phyloP scores from a whole-genome alignment of 2,113 vertebrate species.

The Mesitornis unicolor region DNA sequence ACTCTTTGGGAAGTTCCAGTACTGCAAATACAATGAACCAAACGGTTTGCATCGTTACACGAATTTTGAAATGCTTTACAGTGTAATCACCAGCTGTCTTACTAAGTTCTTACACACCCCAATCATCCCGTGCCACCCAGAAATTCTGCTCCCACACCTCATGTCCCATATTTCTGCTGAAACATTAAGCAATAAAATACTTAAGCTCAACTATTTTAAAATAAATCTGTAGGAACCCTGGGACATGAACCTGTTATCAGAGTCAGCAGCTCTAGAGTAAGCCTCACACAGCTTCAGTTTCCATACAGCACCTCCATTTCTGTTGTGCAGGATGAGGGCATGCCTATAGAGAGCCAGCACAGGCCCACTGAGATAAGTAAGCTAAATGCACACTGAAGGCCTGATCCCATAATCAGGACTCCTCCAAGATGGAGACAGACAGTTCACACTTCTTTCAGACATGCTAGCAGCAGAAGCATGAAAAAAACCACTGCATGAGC shows the following conservation, averaged over 20 bases:
- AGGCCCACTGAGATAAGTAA: not conserved
- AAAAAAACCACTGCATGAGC: not conserved
- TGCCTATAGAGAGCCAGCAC: not conserved
- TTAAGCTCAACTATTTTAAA: not conserved
- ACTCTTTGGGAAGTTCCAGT: constrained; percentile 93
- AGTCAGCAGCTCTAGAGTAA: not conserved
- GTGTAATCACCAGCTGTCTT: not conserved
- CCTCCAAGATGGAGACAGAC: not conserved
- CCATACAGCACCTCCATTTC: not conserved
- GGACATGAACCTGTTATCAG: not conserved
- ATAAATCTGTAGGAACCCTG: not conserved
- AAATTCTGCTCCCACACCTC: not conserved
- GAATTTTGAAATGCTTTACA: not conserved
- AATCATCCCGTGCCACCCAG: not conserved
- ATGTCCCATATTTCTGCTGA: not conserved
- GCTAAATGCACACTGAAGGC: not conserved
- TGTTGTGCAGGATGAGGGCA: not conserved
- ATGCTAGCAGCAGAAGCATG: accelerated
- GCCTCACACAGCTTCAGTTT: not conserved
- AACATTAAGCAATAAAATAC: not conserved
- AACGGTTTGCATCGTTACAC: not conserved
- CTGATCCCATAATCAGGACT: not conserved
- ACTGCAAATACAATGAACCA: constrained; percentile 78
- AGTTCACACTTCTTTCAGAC: not conserved
- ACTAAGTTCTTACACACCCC: not conserved